Base-by-base conservation (phyloP, 92 coral and sea anemone genomes). In the Paramuricea clavata region DNA sequence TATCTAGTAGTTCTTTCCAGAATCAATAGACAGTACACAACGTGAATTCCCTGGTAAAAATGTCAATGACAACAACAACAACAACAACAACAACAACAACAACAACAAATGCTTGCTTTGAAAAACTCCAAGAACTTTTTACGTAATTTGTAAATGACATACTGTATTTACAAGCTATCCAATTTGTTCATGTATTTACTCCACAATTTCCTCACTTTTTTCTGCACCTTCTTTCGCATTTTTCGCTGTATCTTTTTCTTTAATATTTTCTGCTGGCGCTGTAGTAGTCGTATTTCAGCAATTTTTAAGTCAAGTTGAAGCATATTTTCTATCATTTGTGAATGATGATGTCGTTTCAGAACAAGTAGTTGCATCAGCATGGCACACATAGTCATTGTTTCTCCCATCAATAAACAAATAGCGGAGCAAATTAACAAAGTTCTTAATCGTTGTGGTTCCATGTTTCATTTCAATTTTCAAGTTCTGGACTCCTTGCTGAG, bases 161-260 rank as follows among this genome's bases (percentile, higher is more conserved):
- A n/a, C n/a, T 47, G 54, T 47, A 47, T 47, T 47, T 47, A 47
- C 54, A 47, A 10, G 54, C 54, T 47, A 17, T 60, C 68, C 34
- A 60, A 28, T 60, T 60, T 60, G 6, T 60, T 26, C 68, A 12
- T 60, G 21, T 60, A 60, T 60, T 60, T 60, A 25, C 12, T 31
- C 68, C 68, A 60, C 68, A 60, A 21, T 60, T 60, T 60, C 32
- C 31, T 60, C 68, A 4, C 68, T 60, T 60, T 60, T 21, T 60
- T 60, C 68, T 15, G 1, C 7, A 60, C 23, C 33, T 26, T 60
- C 33, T 60, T 60, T 22, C 68, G 28, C 68, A 60, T 60, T 60
- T 60, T 60, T 60, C 68, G 68, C 28, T 60, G 68, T 60, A 60
- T 60, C 32, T 26, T 60, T 26, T 27, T 60, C 31, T 15, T 60